Conservation (phyloP, 2,888 invertebrate genomes). For the Leptinotarsa peninsularis region DNA sequence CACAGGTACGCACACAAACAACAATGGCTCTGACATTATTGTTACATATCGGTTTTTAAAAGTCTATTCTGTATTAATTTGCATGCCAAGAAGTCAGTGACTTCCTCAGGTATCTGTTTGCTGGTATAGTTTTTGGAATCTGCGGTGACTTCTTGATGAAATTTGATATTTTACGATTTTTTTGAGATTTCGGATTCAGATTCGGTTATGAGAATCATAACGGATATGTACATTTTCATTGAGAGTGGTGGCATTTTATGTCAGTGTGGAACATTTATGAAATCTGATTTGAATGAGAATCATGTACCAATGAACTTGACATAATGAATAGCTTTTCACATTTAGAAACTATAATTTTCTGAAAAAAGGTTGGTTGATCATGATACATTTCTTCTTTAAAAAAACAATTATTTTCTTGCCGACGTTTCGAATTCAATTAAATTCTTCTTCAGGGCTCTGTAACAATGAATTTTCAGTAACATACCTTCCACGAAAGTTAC, state of each 20-base stretch:
- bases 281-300: too few species aligned
- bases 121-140: constrained; percentile 2
- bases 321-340: too few species aligned
- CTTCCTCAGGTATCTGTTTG: constrained; percentile 35
- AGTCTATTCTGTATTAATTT: constrained; percentile 43
- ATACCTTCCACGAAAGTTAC: too few species aligned
- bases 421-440: too few species aligned
- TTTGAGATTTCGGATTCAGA: neutral
- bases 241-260: neutral
- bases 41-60: constrained; percentile 58
- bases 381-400: too few species aligned
- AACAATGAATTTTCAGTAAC: too few species aligned
- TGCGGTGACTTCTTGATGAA: constrained; percentile 16
- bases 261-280: too few species aligned
- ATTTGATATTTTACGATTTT: constrained; percentile 25
- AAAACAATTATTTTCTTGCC: too few species aligned
- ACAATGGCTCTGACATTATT: constrained; percentile 57
- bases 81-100: constrained; percentile 47
- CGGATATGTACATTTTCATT: constrained; percentile 10
- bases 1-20: constrained; percentile 38
- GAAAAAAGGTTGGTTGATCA: too few species aligned
- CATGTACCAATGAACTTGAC: too few species aligned
- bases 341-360: too few species aligned
- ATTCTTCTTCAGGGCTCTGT: too few species aligned
- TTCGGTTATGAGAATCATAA: constrained; percentile 8